Evolutionary conservation across 2,797 vertebrate species (phyloP), one percentile per base, ranked within the genome.

Genomic region (Acanthopagrus latus): DNA sequence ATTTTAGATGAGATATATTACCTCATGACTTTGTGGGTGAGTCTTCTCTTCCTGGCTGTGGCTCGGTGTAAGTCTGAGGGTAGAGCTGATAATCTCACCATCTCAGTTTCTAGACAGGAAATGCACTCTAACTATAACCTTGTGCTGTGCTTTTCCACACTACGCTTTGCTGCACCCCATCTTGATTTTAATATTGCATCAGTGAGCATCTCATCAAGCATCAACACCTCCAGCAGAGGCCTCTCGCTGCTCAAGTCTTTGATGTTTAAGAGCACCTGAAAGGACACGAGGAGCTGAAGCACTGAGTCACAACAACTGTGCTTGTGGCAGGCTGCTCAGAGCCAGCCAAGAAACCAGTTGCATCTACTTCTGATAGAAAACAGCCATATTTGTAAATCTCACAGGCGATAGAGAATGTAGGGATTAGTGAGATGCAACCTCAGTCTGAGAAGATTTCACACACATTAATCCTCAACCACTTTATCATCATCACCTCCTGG

Each of bases 231-330:
- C 96, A 69, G 96, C 81, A 95, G 91, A 96, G 95, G 78, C 95
- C 83, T 94, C 95, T 0, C 92, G 93, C 52, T 89, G 94, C 0
- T 85, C 88, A n/a, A 94, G 94, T 0, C 95, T 75, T 96, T 97
- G 93, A 96, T 96, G 91, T 95, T 91, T 59, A 95, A 95, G 95
- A 96, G 60, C 96, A 97, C 78, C 91, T 96, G 68, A 97, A 96
- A 80, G 78, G 69, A 69, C 76, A 3, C 12, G 46, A 38, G 52
- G 64, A 38, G 27, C 14, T 59, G 43, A 72, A 64, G 60, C 56
- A 17, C 56, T 65, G 66, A 66, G 69, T 62, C 74, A 74, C 7
- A 59, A n/a, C 70, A 67, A 64, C 59, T 76, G 64, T 60, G 64
- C 21, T 0, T 20, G 47, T 50, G 10, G 25, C 46, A 12, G 27